Conservation (phyloP, 2,797 vertebrate species). For the Pterois miles region DNA sequence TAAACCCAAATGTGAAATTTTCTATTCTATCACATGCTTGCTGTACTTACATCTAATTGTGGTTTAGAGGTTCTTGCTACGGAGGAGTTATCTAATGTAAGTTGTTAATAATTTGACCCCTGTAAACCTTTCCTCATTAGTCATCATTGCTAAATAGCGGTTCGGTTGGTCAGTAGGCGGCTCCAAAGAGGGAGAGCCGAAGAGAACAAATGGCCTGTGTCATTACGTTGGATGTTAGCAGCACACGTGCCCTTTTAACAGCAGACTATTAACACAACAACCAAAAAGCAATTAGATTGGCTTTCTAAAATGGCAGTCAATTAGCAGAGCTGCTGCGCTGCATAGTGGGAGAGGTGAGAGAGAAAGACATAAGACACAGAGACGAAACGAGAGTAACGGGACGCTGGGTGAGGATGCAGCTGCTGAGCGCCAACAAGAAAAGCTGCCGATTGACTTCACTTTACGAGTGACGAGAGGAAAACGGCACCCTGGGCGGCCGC, state of each 20-base stretch:
- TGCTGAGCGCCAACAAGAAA: background rate
- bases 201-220: conserved; percentile 58
- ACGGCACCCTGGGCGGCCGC: background rate
- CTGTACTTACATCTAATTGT: background rate
- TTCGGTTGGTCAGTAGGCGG: conserved; percentile 13
- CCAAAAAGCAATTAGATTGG: conserved; percentile 80
- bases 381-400: background rate
- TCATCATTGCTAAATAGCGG: conserved; percentile 42
- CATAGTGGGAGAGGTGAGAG: conserved; percentile 1
- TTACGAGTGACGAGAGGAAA: background rate
- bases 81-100: conserved; percentile 20
- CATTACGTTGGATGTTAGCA: conserved; percentile 55
- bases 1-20: background rate
- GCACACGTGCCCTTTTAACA: conserved; percentile 65
- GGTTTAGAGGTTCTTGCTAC: background rate
- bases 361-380: background rate
- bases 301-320: conserved; percentile 79
- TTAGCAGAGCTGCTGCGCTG: conserved; percentile 62
- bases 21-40: background rate
- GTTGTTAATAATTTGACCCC: conserved; percentile 65
- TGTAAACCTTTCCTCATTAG: conserved; percentile 73
- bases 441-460: background rate
- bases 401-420: background rate
- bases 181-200: background rate
- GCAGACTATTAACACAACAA: conserved; percentile 76